A percentile compares a stretch with the other conserved stretches of the same genome.
These are phyloP conservation scores for Nomada lathburiana DNA, from an alignment of 2,888 invertebrate species.

Conservation along the genomic window DNA sequence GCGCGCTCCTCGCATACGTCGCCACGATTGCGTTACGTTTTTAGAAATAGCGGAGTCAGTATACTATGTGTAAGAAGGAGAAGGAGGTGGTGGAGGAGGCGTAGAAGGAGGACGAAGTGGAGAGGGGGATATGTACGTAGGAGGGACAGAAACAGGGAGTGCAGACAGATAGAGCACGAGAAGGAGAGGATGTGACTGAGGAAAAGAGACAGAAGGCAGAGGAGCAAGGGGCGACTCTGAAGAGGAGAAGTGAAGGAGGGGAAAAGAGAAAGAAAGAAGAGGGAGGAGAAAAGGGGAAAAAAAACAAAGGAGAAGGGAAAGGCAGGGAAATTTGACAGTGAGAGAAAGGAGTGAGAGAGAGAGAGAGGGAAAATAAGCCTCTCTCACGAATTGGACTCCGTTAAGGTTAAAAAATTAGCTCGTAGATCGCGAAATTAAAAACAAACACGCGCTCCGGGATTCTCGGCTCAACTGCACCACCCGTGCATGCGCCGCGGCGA, in stretches of 20 bases:
- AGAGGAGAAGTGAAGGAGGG: conserved; percentile 14
- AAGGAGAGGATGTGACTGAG: conserved; percentile 1
- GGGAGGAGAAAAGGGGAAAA: conserved; percentile 5
- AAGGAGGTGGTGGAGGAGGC: conserved; percentile 28
- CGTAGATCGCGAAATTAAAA: conserved; percentile 63
- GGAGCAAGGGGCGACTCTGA: not conserved
- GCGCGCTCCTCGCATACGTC: conserved; percentile 62
- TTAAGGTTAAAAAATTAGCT: conserved; percentile 64
- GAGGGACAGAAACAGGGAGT: conserved; percentile 25
- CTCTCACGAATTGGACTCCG: conserved; percentile 60
- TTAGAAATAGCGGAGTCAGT: conserved; percentile 62
- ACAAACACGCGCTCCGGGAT: conserved; percentile 78
- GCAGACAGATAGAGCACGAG: conserved; percentile 4
- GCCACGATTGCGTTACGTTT: conserved; percentile 69
- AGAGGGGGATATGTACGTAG: conserved; percentile 31
- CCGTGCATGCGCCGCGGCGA: conserved; percentile 72
- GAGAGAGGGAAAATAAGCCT: conserved; percentile 39
- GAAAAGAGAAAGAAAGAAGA: conserved; percentile 11
- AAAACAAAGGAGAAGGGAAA: conserved; percentile 8
- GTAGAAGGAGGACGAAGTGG: conserved; percentile 11
- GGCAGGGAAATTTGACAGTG: conserved; percentile 16
- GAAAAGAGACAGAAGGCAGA: not conserved
- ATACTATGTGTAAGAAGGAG: conserved; percentile 53
- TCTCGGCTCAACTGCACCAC: conserved; percentile 79
- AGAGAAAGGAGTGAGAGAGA: conserved; percentile 26